Percentiles rank a stretch among this genome's conserved stretches.
These are phyloP conservation scores for Epicauta chinensis DNA, from an alignment of 1,140 invertebrate species.

Conservation along the genomic window DNA sequence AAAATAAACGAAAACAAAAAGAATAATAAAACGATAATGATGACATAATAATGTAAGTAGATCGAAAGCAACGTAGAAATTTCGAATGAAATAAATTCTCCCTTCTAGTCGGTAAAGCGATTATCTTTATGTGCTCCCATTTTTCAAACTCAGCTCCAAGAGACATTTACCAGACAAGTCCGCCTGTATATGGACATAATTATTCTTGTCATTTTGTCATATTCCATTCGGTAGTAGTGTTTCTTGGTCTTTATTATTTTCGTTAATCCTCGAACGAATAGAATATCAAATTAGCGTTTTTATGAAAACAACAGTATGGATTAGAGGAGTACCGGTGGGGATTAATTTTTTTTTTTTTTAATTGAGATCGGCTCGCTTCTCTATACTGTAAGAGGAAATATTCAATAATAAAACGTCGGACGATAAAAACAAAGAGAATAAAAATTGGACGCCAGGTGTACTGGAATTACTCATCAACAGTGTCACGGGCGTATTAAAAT, in stretches of 20 bases:
- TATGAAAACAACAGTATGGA: too few relatives aligned
- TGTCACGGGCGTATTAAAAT: too few relatives aligned
- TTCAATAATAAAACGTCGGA: too few relatives aligned
- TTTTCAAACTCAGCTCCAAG: slow-evolving; percentile 26
- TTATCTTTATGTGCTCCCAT: slow-evolving; percentile 26
- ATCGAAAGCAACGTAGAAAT: slow-evolving; percentile 21
- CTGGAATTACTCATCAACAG: too few relatives aligned
- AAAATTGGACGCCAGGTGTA: too few relatives aligned
- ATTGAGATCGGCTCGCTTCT: too few relatives aligned
- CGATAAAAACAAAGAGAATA: too few relatives aligned
- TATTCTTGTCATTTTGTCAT: slow-evolving; percentile 23
- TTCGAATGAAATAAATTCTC: slow-evolving; percentile 21
- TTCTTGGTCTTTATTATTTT: neutral
- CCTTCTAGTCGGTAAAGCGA: slow-evolving; percentile 25
- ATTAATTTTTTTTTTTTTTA: too few relatives aligned
- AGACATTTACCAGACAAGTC: slow-evolving; percentile 26
- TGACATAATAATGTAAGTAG: too few relatives aligned
- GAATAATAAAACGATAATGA: neutral
- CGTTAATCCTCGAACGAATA: slow-evolving; percentile 12
- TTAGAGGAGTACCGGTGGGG: too few relatives aligned
- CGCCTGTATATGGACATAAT: slow-evolving; percentile 24
- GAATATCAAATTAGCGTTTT: slow-evolving; percentile 15
- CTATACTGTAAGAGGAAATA: too few relatives aligned
- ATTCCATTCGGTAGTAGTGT: slow-evolving; percentile 2
- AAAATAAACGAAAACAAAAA: slow-evolving; percentile 6